These are phyloP conservation scores for Sparidentex hasta DNA, from an alignment of 2,797 vertebrate species.

Conservation along the genomic window DNA sequence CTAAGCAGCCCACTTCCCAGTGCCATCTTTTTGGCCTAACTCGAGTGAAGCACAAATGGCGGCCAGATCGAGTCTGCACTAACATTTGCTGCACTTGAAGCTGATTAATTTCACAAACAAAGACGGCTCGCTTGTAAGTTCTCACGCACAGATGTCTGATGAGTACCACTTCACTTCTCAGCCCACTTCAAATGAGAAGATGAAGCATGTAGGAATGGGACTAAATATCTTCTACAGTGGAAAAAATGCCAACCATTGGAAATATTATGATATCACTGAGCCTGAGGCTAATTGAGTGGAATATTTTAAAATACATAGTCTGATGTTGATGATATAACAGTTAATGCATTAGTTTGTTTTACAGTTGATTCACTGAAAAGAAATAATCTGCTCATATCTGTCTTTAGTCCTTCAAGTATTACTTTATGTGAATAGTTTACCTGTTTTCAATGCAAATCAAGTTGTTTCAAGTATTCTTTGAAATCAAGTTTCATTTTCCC, in stretches of 20 bases:
- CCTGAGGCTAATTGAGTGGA: conserved; percentile 50
- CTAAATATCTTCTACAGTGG: conserved; percentile 48
- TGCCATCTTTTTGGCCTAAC: conserved; percentile 70
- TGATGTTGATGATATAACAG: neutral
- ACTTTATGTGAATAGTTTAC: conserved; percentile 27
- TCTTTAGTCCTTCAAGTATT: conserved; percentile 14
- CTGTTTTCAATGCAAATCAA: conserved; percentile 31
- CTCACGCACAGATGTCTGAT: conserved; percentile 70
- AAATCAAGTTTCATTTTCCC: conserved; percentile 29
- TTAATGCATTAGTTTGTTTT: conserved; percentile 15
- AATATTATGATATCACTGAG: conserved; percentile 15
- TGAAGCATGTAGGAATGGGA: conserved; percentile 43
- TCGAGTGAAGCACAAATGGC: conserved; percentile 66
- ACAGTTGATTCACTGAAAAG: conserved; percentile 13
- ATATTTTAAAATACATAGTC: conserved; percentile 33
- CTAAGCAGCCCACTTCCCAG: conserved; percentile 63
- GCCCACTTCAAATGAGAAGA: conserved; percentile 64
- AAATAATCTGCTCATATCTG: neutral
- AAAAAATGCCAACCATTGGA: conserved; percentile 30
- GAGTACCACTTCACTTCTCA: conserved; percentile 67
- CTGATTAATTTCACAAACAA: conserved; percentile 77
- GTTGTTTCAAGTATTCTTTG: conserved; percentile 36
- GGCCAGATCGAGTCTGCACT: conserved; percentile 56
- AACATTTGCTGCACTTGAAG: conserved; percentile 74
- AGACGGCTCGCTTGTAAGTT: conserved; percentile 60